Conservation (phyloP, 2,888 invertebrate genomes). For the Diarsia mendica region DNA sequence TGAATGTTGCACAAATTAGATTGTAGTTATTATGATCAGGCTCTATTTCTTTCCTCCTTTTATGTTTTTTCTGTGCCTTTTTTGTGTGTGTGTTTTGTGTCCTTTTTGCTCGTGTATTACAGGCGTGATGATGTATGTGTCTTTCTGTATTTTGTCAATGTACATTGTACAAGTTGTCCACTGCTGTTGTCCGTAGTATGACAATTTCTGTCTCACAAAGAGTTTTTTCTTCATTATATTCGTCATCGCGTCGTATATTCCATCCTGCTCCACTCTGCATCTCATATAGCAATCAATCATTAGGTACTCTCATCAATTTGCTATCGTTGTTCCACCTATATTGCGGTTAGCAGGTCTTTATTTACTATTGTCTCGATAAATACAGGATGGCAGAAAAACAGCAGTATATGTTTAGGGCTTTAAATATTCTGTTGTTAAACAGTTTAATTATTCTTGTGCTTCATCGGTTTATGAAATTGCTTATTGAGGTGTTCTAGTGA, state of each 20-base stretch:
- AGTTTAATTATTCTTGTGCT: too few relatives aligned
- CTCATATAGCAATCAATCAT: neutral
- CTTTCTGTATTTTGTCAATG: neutral
- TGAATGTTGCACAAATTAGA: slow-evolving; percentile 53
- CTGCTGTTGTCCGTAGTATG: neutral
- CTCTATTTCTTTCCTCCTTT: slow-evolving; percentile 10
- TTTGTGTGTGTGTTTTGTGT: too few relatives aligned
- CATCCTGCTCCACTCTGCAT: neutral
- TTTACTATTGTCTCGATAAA: neutral
- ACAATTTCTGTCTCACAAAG: neutral
- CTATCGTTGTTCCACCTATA: neutral
- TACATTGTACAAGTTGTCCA: neutral
- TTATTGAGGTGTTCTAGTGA: too few relatives aligned
- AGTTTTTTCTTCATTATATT: neutral
- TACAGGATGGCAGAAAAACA: too few relatives aligned
- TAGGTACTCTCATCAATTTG: too few relatives aligned
- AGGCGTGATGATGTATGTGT: too few relatives aligned
- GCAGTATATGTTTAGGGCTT: too few relatives aligned
- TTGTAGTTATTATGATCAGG: slow-evolving; percentile 21
- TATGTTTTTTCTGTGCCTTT: neutral
- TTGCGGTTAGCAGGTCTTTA: neutral
- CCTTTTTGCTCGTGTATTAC: too few relatives aligned
- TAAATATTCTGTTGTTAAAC: too few relatives aligned
- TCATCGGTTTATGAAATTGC: too few relatives aligned
- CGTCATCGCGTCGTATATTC: neutral